phyloP scores from a whole-genome alignment of 2,888 invertebrate genomes.

The Drosophila atripex region DNA sequence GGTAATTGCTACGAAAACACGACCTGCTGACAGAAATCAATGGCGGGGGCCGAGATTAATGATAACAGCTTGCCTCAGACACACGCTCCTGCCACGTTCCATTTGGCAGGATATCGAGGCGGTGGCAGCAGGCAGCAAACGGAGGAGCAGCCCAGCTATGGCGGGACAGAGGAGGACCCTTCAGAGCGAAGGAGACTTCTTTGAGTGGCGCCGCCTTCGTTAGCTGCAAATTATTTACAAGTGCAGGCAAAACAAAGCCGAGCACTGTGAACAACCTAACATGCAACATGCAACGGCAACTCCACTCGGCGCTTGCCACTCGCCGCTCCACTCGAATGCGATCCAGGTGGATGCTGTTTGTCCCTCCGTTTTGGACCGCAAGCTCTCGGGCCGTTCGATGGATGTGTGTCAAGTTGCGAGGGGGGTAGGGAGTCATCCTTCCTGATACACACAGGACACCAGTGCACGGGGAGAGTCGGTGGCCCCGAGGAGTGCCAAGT shows the following conservation, averaged over 20 bases:
- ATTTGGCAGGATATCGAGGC: neutral
- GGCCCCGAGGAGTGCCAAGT: constrained; percentile 24
- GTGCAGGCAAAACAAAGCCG: constrained; percentile 60
- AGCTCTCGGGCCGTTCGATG: constrained; percentile 42
- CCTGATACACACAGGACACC: neutral
- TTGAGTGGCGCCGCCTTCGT: constrained; percentile 70
- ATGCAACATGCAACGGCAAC: constrained; percentile 50
- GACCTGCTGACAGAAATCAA: constrained; percentile 27
- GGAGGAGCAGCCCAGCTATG: constrained; percentile 6
- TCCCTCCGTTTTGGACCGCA: constrained; percentile 24
- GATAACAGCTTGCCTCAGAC: constrained; percentile 21
- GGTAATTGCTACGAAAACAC: constrained; percentile 31
- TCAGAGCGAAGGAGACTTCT: constrained; percentile 18
- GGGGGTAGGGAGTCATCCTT: constrained; percentile 33
- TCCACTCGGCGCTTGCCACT: constrained; percentile 8
- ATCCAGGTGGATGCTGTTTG: constrained; percentile 67
- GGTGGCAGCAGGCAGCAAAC: constrained; percentile 10
- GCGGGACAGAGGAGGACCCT: constrained; percentile 19
- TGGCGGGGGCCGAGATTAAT: constrained; percentile 30
- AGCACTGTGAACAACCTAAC: constrained; percentile 29
- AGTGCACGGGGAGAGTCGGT: neutral
- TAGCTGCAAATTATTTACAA: constrained; percentile 71
- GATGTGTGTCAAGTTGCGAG: constrained; percentile 65
- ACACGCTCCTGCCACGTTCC: neutral
- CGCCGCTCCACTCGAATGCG: constrained; percentile 19